These are phyloP conservation scores for Calliopum simillimum DNA, from an alignment of 2,888 invertebrate species.

Conservation along the genomic window DNA sequence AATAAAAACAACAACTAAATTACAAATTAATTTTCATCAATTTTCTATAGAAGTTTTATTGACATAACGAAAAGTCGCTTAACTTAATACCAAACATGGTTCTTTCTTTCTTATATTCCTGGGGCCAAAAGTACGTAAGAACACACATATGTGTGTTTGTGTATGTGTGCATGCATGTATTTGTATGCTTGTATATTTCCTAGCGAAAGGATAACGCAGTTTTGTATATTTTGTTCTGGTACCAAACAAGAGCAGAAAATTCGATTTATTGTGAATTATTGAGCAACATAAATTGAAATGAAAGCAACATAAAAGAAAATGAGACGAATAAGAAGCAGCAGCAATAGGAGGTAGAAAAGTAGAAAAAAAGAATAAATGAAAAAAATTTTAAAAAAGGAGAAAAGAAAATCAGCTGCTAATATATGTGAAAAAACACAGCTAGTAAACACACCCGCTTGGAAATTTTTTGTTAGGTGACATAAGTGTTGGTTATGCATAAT, in stretches of 20 bases:
- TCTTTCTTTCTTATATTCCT: not conserved
- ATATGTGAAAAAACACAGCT: no score
- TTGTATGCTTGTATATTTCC: not conserved
- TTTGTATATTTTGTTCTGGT: not conserved
- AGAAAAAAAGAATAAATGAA: no score
- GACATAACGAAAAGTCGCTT: constrained; percentile 12
- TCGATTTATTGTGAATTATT: constrained; percentile 27
- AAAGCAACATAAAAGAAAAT: not conserved
- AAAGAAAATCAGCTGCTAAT: no score
- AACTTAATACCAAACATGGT: not conserved
- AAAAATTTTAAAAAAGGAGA: no score
- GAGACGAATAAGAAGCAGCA: not conserved
- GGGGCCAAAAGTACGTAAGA: not conserved
- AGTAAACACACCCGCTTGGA: no score
- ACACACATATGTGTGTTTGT: no score
- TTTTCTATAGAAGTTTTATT: constrained; percentile 21
- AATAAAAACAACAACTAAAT: constrained; percentile 22
- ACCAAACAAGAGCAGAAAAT: constrained; percentile 13
- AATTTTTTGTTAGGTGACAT: no score
- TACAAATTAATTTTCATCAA: constrained; percentile 30
- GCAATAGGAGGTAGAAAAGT: no score
- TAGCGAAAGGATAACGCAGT: constrained; percentile 5
- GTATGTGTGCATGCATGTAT: not conserved
- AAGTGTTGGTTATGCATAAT: no score
- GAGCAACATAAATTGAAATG: constrained; percentile 19